Conservation (phyloP, 1,140 invertebrate genomes). For the Lethocerus indicus region DNA sequence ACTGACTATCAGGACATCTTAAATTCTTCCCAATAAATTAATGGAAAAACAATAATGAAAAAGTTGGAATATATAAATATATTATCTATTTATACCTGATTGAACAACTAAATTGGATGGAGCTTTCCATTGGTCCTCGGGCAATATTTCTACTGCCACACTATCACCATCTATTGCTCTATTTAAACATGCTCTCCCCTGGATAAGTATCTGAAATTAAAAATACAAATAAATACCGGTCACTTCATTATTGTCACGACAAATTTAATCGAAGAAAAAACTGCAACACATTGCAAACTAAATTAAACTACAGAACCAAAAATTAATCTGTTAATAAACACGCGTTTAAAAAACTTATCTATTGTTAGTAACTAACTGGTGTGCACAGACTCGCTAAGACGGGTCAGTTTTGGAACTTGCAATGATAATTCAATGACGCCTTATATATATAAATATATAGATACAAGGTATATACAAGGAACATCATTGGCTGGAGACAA, state of each 20-base stretch:
- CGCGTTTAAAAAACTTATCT: neutral
- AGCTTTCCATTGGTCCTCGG: conserved; percentile 75
- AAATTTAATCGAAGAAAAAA: neutral
- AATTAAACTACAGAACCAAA: too few species aligned
- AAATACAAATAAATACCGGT: conserved; percentile 2
- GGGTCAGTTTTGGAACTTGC: neutral
- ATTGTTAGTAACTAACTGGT: neutral
- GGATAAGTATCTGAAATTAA: conserved; percentile 68
- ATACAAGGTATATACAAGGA: too few species aligned
- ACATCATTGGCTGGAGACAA: too few species aligned
- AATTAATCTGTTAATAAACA: too few species aligned
- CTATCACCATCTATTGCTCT: conserved; percentile 91
- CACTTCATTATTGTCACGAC: neutral
- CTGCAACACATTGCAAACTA: neutral
- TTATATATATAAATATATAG: too few species aligned
- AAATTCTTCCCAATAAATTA: too few species aligned
- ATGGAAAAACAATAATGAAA: too few species aligned
- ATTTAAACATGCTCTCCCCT: conserved; percentile 78
- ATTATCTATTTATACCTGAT: conserved; percentile 9
- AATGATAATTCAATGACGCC: neutral
- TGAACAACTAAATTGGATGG: conserved; percentile 64
- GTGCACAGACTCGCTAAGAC: neutral
- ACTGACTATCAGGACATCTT: too few species aligned
- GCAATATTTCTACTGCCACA: conserved; percentile 82
- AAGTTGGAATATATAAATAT: too few species aligned